These are phyloP conservation scores for Amblyopsis rosae DNA, from an alignment of 2,113 vertebrate species.

Conservation along the genomic window DNA sequence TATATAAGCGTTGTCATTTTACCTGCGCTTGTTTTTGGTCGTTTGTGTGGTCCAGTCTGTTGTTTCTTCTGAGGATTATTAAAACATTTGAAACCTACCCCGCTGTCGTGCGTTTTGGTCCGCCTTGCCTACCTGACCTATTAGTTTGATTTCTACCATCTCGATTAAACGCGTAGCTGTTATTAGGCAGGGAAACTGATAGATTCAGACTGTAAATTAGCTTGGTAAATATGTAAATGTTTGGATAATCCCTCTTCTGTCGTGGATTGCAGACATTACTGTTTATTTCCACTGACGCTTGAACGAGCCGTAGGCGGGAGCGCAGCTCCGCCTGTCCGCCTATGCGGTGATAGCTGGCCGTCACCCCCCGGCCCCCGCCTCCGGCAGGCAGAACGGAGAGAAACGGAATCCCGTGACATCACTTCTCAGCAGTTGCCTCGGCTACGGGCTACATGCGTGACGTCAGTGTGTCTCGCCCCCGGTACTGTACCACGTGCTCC, in stretches of 20 bases:
- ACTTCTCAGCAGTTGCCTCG: constrained; percentile 53
- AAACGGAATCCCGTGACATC: constrained; percentile 74
- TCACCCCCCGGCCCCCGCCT: constrained; percentile 17
- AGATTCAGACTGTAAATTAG: too few species aligned
- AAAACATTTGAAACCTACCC: too few species aligned
- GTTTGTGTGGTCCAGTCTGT: too few species aligned
- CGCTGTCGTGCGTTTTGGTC: too few species aligned
- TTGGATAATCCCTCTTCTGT: constrained; percentile 18
- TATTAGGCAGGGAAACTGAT: not conserved
- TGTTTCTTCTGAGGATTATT: too few species aligned
- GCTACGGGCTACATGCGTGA: constrained; percentile 67
- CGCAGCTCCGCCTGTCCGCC: constrained; percentile 7
- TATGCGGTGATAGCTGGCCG: constrained; percentile 37
- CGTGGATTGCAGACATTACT: constrained; percentile 1
- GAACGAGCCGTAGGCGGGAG: not conserved
- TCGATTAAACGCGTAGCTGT: not conserved
- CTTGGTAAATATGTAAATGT: not conserved
- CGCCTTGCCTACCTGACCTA: too few species aligned
- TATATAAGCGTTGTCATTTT: too few species aligned
- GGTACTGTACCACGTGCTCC: constrained; percentile 56
- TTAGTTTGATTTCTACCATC: too few species aligned
- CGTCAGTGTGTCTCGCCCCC: constrained; percentile 48
- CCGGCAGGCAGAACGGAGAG: constrained; percentile 38
- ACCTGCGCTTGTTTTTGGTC: too few species aligned
- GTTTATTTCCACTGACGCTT: constrained; percentile 49